Evolutionary conservation across 2,888 invertebrate species (phyloP).

Genomic region (Theodoxus fluviatilis): DNA sequence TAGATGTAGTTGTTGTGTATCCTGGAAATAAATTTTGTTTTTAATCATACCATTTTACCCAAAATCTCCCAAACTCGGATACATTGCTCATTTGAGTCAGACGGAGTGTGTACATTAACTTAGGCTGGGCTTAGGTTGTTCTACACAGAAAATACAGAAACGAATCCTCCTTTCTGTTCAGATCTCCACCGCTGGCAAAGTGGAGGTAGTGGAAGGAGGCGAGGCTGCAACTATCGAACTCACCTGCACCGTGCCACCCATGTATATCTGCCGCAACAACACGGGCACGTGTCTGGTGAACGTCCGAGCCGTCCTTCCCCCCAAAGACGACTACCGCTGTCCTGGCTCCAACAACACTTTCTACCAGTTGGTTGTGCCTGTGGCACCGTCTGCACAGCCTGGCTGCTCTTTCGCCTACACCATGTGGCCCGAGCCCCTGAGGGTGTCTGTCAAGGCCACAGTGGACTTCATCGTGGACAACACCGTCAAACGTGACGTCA

Average conservation of each 20-base stretch:
- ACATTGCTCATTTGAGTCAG: too few species aligned
- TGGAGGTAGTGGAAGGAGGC: slow-evolving; percentile 29
- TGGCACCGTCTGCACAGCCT: neutral
- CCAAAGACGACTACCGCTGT: slow-evolving; percentile 25
- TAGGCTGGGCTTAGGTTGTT: too few species aligned
- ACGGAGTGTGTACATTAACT: too few species aligned
- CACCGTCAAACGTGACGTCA: slow-evolving; percentile 28
- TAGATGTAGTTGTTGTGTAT: neutral
- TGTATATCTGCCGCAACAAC: slow-evolving; percentile 27
- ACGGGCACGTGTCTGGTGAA: slow-evolving; percentile 27
- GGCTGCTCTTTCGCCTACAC: slow-evolving; percentile 12
- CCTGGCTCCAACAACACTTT: slow-evolving; percentile 14
- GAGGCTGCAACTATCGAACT: slow-evolving; percentile 27
- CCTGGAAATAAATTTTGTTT: neutral
- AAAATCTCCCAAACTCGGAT: too few species aligned
- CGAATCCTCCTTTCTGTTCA: neutral
- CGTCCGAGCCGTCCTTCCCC: slow-evolving; percentile 18
- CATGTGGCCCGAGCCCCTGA: slow-evolving; percentile 29
- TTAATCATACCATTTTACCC: too few species aligned
- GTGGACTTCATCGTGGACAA: slow-evolving; percentile 40
- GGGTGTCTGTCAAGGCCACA: slow-evolving; percentile 36
- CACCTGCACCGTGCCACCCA: slow-evolving; percentile 29
- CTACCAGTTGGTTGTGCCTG: slow-evolving; percentile 17
- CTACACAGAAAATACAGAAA: too few species aligned
- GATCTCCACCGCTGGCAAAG: slow-evolving; percentile 3